Conservation (phyloP, 2,113 vertebrate species). For the Puntigrus tetrazona region DNA sequence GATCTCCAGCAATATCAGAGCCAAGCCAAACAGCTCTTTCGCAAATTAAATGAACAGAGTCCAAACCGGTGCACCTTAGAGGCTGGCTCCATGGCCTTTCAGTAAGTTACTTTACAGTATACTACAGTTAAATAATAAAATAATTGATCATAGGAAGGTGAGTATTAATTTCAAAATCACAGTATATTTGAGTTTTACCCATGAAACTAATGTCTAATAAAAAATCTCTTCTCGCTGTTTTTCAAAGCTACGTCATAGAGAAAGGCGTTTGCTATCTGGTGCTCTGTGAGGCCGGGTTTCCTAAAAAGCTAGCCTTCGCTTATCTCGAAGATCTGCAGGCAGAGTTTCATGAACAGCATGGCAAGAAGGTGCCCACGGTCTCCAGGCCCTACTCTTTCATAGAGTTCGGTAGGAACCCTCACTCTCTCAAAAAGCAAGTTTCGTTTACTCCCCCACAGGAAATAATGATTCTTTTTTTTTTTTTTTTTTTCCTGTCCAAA, state of each 20-base stretch:
- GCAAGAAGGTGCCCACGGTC: constrained; percentile 93
- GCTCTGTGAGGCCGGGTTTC: constrained; percentile 91
- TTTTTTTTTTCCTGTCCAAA: constrained; percentile 59
- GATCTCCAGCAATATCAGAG: constrained; percentile 98
- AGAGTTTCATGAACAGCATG: constrained; percentile 97
- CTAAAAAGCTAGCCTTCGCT: constrained; percentile 95
- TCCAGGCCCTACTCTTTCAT: constrained; percentile 98
- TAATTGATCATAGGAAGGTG: background rate
- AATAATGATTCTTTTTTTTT: background rate
- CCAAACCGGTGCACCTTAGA: constrained; percentile 94
- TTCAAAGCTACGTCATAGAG: constrained; percentile 91
- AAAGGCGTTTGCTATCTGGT: constrained; percentile 95
- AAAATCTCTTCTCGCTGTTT: background rate
- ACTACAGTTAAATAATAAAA: background rate
- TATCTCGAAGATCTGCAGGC: constrained; percentile 95
- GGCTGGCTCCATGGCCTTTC: constrained; percentile 92
- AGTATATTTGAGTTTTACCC: background rate
- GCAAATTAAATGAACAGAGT: constrained; percentile 95
- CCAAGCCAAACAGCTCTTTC: constrained; percentile 96
- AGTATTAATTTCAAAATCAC: background rate
- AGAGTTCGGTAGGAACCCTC: constrained; percentile 87
- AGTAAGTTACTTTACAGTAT: constrained; percentile 83
- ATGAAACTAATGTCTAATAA: background rate
- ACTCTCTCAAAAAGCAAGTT: background rate
- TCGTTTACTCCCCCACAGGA: constrained; percentile 46